Evolutionary conservation across 2,113 vertebrate genomes (phyloP).

Genomic region (Cisticola juncidis): DNA sequence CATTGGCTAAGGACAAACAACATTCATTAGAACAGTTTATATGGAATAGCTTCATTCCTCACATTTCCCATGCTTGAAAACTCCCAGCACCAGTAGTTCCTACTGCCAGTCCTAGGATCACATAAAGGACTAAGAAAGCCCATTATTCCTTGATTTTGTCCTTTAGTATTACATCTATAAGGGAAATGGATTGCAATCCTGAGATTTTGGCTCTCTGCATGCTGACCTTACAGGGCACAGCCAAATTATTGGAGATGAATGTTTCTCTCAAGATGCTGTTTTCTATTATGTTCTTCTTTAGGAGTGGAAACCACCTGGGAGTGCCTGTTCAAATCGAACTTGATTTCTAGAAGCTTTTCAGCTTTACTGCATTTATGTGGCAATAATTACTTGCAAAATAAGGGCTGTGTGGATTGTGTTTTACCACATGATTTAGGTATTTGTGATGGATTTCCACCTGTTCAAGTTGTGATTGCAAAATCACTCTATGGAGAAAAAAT

Average conservation of each 20-base stretch:
- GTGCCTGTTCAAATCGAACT: constrained; percentile 8
- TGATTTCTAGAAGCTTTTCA: constrained; percentile 16
- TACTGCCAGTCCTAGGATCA: background rate
- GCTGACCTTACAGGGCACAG: background rate
- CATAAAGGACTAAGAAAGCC: background rate
- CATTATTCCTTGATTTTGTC: background rate
- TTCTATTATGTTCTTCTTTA: background rate
- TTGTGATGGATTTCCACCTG: background rate
- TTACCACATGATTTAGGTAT: constrained; percentile 25
- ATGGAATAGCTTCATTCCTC: background rate
- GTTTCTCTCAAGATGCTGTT: background rate
- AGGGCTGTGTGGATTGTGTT: background rate
- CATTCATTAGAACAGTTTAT: background rate
- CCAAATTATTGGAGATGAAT: background rate
- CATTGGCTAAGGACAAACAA: background rate
- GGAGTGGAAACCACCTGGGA: background rate
- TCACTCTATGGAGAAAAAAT: constrained; percentile 10
- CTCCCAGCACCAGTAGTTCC: background rate
- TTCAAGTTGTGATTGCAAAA: constrained; percentile 45
- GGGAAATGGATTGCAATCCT: background rate
- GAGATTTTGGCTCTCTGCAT: background rate
- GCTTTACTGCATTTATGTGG: background rate
- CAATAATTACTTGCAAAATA: constrained; percentile 6
- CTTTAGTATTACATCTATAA: background rate
- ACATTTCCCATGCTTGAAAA: background rate